Evolutionary conservation across 2,797 vertebrate genomes (phyloP).

Genomic region (Eurystomus glaucurus): DNA sequence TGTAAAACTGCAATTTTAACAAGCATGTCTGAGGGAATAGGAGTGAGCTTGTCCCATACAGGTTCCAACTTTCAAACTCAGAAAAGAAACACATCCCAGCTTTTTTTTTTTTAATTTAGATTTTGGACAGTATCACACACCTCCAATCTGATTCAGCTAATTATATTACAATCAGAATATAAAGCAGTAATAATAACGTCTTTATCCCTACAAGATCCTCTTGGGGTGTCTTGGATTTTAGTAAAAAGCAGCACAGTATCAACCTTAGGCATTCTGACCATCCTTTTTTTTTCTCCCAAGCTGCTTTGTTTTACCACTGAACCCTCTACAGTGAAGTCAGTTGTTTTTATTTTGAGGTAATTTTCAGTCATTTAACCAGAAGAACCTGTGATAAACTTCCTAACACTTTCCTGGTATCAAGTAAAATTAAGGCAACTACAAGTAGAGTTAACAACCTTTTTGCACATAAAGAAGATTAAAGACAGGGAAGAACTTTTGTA

Average conservation of each 20-base stretch:
- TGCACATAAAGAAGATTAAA: not conserved
- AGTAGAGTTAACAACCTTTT: not conserved
- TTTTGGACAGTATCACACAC: not conserved
- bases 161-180: not conserved
- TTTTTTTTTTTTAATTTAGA: slow-evolving; percentile 12
- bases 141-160: not conserved
- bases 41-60: not conserved
- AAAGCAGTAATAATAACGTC: not conserved
- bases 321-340: not conserved
- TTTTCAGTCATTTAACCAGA: not conserved
- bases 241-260: not conserved
- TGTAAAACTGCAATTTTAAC: slow-evolving; percentile 55
- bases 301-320: not conserved
- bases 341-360: not conserved
- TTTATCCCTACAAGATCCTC: not conserved
- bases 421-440: not conserved
- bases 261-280: not conserved
- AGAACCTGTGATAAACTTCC: not conserved
- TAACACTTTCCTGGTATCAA: not conserved
- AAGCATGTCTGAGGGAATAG: slow-evolving; percentile 33
- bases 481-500: not conserved
- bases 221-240: not conserved
- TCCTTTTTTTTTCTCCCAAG: not conserved
- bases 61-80: slow-evolving; percentile 34
- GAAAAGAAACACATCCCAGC: not conserved